Base-by-base conservation (phyloP, 2,888 invertebrate genomes). In the Tetrapedia diversipes region DNA sequence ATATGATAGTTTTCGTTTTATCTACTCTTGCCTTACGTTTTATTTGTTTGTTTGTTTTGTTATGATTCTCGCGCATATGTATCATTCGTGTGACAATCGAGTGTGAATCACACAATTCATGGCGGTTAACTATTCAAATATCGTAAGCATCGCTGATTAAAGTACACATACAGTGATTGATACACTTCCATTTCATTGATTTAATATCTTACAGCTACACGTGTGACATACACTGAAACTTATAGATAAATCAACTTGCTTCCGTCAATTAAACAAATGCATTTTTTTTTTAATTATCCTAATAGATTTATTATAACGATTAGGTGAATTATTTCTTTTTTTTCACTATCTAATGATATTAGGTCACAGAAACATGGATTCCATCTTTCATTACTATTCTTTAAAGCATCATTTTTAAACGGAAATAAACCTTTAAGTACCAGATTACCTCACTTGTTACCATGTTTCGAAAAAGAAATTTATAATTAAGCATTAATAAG, bases 131-230 rank as follows among this genome's bases (percentile, higher is more conserved):
- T 75, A 72, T 73, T 57, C 65, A 73, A 80, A 75, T 79, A 79
- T 63, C 37, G 57, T 71, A 81, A 79, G 81, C 71, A 76, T 83
- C 71, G 70, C 57, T 37, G 60, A 77, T 76, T 79, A 77, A 71
- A 69, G 65, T 83, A 81, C 71, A 76, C 66, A 66, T 66, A 67
- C 41, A 64, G 41, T 83, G 67, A 75, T 69, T 53, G 59, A 75
- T 80, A 82, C 67, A 69, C 29, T 57, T 63, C 37, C 16, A 14
- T 49, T 67, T 54, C 53, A 29, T 43, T 66, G 67, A 51, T 45
- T 56, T n/a, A 49, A 64, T 60, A 54, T 45, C 70, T 75, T 79
- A 75, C 41, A 65, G 10, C 67, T 80, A 79, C 43, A 32, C 8
- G 73, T 69, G 53, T 56, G 59, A 53, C 27, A 75, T n/a, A 75